These are phyloP conservation scores for Caenorhabditis zanzibari DNA, from an alignment of 2,888 invertebrate species.

Conservation along the genomic window DNA sequence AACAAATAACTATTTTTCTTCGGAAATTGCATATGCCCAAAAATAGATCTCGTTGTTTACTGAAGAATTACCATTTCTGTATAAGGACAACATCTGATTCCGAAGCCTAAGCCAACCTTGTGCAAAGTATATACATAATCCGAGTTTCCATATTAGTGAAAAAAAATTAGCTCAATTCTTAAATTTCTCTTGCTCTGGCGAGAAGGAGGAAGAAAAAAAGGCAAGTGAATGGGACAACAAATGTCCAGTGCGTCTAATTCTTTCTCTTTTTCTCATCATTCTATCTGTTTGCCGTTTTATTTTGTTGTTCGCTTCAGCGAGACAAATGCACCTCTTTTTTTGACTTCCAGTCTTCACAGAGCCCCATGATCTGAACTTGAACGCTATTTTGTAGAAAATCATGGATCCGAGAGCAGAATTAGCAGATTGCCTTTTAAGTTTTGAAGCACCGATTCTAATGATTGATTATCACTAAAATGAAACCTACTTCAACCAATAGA, in stretches of 20 bases:
- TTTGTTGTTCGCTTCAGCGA: slow-evolving; percentile 4
- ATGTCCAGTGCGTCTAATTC: slow-evolving; percentile 41
- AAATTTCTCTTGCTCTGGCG: too few relatives aligned
- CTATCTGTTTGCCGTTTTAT: slow-evolving; percentile 40
- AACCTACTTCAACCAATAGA: slow-evolving; percentile 50
- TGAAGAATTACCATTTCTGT: too few relatives aligned
- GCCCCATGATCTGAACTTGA: neutral
- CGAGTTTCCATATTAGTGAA: too few relatives aligned
- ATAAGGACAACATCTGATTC: too few relatives aligned
- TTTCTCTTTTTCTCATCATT: slow-evolving; percentile 28
- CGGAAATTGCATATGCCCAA: too few relatives aligned
- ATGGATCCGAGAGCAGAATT: neutral
- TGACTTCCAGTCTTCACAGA: neutral
- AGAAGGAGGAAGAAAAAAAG: slow-evolving; percentile 7
- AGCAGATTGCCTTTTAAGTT: neutral
- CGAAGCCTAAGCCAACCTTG: too few relatives aligned
- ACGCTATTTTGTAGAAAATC: neutral
- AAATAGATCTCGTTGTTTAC: too few relatives aligned
- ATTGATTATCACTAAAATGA: too few relatives aligned
- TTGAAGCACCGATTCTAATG: too few relatives aligned
- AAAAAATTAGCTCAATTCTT: too few relatives aligned
- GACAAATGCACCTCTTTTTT: neutral
- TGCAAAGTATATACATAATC: too few relatives aligned
- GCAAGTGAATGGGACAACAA: slow-evolving; percentile 21
- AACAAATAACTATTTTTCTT: too few relatives aligned